Evolutionary conservation across 2,888 invertebrate species (phyloP), one percentile per base, ranked within the genome.

Genomic region (Hoplodrina blanda): DNA sequence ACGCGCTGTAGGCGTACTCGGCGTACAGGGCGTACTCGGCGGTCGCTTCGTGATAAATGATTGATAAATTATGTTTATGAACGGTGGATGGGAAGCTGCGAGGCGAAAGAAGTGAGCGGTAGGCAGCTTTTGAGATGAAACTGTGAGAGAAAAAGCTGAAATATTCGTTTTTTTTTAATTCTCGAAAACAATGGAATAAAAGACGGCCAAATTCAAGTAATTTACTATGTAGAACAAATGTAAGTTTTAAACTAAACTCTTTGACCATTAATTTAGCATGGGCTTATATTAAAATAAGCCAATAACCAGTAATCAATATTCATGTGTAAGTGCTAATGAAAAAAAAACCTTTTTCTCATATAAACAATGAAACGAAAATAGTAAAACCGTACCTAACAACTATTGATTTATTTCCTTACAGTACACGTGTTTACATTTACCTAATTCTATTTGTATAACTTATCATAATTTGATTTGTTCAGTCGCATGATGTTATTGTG

Each of bases 61-160:
- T 90, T 91, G 89, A 90, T 92, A 91, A 91, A 91, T 90, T 90
- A 91, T 91, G 90, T 89, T 87, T 87, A 87, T 87, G 84, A 73
- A 73, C 59, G 63, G 70, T 67, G 65, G 71, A 67, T 69, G 69
- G 50, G 68, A 69, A 74, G 25, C 63, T 57, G 52, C 19, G 30
- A 44, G 61, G 63, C 15, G 15, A 7, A 61, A 76, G 56, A 4
- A n/a, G 54, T 46, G 7, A 72, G 57, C 52, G 65, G 33, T 15
- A n/a, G 15, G 20, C 4, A 13, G 17, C 17, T 15, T 13, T 46
- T 53, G 30, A 17, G 37, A 73, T 37, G 13, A 7, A 10, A 19
- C 17, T 30, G 37, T 19, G 2, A 46, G 11, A 50, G 13, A 8
- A 19, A 72, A 37, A 17, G 1, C 7, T 46, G 4, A 7, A 7